phyloP scores from a whole-genome alignment of 2,113 vertebrate species.

The Blennius ocellaris region DNA sequence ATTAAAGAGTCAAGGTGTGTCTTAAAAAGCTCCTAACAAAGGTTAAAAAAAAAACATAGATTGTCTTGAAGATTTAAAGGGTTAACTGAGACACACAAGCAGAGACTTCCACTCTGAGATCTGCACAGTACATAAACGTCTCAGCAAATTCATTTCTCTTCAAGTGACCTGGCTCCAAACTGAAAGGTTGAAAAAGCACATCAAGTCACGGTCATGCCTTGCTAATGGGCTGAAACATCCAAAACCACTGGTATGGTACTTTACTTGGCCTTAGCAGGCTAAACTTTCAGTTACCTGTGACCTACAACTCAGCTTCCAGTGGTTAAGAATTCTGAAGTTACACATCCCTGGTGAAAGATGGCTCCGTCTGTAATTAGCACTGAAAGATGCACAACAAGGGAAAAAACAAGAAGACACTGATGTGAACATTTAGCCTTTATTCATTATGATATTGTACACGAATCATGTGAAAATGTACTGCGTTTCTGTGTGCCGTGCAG shows the following conservation, averaged over 20 bases:
- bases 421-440: too few relatives aligned
- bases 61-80: too few relatives aligned
- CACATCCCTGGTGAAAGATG: neutral
- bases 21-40: too few relatives aligned
- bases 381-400: neutral
- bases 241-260: neutral
- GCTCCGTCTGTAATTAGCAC: conserved; percentile 1
- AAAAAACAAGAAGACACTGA: neutral
- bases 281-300: neutral
- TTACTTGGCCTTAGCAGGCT: neutral
- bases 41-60: too few relatives aligned
- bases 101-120: too few relatives aligned
- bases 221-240: neutral
- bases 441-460: neutral
- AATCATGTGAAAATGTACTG: neutral
- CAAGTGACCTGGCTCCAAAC: neutral
- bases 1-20: too few relatives aligned
- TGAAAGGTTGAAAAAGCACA: neutral
- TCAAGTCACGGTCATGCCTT: neutral
- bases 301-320: conserved; percentile 4
- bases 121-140: too few relatives aligned
- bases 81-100: too few relatives aligned
- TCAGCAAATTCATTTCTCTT: too few relatives aligned
- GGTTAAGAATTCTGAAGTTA: neutral
- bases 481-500: neutral